phyloP scores from a whole-genome alignment of 2,888 invertebrate genomes.

The Sphaeridia pumilis region DNA sequence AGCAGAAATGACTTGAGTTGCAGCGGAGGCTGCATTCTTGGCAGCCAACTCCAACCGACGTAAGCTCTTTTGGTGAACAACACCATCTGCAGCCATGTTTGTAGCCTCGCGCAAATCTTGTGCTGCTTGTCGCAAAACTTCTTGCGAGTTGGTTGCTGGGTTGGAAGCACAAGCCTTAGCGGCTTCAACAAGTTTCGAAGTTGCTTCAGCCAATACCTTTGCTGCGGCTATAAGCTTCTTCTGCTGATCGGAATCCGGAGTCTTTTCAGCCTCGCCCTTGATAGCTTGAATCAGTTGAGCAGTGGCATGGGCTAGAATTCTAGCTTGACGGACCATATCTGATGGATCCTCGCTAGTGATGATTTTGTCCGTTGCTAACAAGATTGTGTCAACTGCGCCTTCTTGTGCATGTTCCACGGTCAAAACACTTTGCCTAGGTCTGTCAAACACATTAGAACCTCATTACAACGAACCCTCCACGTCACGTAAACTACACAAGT shows the following conservation, averaged over 20 bases:
- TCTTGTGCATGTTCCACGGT: constrained; percentile 59
- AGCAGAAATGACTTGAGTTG: constrained; percentile 72
- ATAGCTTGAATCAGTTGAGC: constrained; percentile 88
- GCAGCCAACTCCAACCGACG: constrained; percentile 52
- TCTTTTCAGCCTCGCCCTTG: constrained; percentile 82
- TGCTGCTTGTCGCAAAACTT: constrained; percentile 72
- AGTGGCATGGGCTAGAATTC: constrained; percentile 83
- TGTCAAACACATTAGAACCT: constrained; percentile 8
- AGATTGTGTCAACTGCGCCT: constrained; percentile 74
- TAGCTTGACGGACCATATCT: constrained; percentile 83
- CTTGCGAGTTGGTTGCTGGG: constrained; percentile 69
- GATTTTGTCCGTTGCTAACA: constrained; percentile 69
- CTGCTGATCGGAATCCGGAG: constrained; percentile 78
- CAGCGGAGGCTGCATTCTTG: constrained; percentile 71
- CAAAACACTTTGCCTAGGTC: constrained; percentile 28
- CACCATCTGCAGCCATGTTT: constrained; percentile 33
- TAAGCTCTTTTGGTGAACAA: constrained; percentile 28
- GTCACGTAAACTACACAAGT: not conserved
- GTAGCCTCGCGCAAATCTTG: constrained; percentile 61
- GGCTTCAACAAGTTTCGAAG: constrained; percentile 92
- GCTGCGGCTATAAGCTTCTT: constrained; percentile 85
- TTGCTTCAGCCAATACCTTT: constrained; percentile 79
- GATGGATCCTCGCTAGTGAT: constrained; percentile 73
- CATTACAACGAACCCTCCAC: not conserved
- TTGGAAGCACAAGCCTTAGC: constrained; percentile 81